Conservation (phyloP, 2,113 vertebrate species). For the Rhizomys pruinosus region DNA sequence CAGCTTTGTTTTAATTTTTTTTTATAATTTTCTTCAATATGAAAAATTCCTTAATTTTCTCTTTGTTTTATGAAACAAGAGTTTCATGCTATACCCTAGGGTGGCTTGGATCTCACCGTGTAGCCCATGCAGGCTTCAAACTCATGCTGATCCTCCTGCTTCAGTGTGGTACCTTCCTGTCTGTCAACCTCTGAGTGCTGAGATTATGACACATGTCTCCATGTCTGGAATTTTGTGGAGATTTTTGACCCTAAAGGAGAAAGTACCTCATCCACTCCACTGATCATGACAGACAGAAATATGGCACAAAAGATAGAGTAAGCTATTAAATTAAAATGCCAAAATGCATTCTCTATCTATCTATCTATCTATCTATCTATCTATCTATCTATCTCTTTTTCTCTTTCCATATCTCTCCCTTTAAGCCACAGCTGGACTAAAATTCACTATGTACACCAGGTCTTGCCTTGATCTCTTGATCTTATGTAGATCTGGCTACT, state of each 20-base stretch:
- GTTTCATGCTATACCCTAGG: background rate
- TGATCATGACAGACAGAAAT: background rate
- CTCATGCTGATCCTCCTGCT: background rate
- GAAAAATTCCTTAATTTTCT: background rate
- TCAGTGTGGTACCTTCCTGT: background rate
- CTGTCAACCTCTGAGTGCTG: too few species aligned
- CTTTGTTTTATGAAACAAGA: background rate
- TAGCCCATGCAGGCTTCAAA: background rate
- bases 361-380: too few species aligned
- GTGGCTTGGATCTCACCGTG: background rate
- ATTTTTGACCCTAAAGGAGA: background rate
- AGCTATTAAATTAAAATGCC: background rate
- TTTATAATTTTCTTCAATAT: constrained; percentile 22
- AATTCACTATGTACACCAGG: too few species aligned
- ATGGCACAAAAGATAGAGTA: background rate
- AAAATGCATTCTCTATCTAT: too few species aligned
- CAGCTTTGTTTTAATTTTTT: constrained; percentile 20
- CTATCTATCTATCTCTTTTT: too few species aligned
- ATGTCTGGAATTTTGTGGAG: background rate
- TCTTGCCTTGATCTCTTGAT: too few species aligned
- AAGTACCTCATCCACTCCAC: constrained; percentile 9
- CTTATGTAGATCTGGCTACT: too few species aligned
- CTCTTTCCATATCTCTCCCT: too few species aligned
- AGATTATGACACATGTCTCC: background rate
- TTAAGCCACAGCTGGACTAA: too few species aligned